These are phyloP conservation scores for Hydrozoanthus tunicans DNA, from an alignment of 64 coral and sea anemone species.

Conservation along the genomic window DNA sequence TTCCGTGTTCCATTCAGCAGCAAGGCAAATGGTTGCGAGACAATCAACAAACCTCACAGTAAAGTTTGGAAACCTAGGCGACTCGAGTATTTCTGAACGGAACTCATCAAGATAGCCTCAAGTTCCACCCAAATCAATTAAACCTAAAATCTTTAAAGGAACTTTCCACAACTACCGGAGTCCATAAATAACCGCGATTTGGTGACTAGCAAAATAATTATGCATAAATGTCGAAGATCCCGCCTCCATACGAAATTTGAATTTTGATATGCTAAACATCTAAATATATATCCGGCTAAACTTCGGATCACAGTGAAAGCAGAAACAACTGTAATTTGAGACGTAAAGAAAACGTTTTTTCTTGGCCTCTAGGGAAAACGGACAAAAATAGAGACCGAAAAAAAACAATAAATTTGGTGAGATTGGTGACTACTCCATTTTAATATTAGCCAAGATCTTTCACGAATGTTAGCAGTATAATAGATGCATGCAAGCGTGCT, in stretches of 20 bases:
- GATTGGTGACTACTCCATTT: neutral
- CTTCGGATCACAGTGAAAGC: neutral
- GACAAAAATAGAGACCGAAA: neutral
- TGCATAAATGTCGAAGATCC: slow-evolving; percentile 25
- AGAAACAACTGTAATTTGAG: slow-evolving; percentile 49
- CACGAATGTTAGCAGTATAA: too few relatives aligned
- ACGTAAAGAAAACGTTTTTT: slow-evolving; percentile 6
- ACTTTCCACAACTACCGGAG: slow-evolving; percentile 3
- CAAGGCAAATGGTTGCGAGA: neutral
- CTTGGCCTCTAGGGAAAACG: neutral
- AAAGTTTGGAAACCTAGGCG: neutral
- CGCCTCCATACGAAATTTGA: slow-evolving; percentile 63
- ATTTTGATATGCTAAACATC: slow-evolving; percentile 53
- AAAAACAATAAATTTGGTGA: neutral
- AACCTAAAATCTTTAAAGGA: neutral
- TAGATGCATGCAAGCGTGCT: too few relatives aligned
- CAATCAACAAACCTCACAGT: neutral
- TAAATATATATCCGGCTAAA: slow-evolving; percentile 41
- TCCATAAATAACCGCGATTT: neutral
- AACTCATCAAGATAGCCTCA: neutral
- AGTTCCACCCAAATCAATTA: slow-evolving; percentile 13
- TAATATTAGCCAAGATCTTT: too few relatives aligned
- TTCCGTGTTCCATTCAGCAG: slow-evolving; percentile 11
- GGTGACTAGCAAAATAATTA: slow-evolving; percentile 31
- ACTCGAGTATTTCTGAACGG: slow-evolving; percentile 13